Percentiles rank a stretch among this genome's conserved stretches.
phyloP scores from a whole-genome alignment of 2,797 vertebrate genomes.

The Diglossa cyanea region DNA sequence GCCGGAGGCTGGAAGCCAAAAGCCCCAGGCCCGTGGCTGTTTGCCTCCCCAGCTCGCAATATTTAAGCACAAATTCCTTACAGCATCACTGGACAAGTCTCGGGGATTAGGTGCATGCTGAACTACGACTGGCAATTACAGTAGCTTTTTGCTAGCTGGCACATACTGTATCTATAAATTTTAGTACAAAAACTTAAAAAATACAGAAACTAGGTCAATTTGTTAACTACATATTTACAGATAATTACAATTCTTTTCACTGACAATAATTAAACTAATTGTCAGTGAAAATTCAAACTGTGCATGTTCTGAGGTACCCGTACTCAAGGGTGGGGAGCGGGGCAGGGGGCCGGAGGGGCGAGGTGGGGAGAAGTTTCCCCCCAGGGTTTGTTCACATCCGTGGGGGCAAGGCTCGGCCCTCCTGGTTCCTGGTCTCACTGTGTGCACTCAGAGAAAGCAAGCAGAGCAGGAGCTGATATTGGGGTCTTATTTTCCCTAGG shows the following conservation, averaged over 20 bases:
- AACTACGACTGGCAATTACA: conserved; percentile 69
- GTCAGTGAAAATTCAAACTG: conserved; percentile 71
- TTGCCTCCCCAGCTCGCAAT: conserved; percentile 27
- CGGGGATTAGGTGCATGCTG: conserved; percentile 67
- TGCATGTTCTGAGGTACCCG: conserved; percentile 76
- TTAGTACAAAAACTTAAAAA: conserved; percentile 78
- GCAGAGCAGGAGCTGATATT: not conserved
- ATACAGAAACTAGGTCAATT: conserved; percentile 80
- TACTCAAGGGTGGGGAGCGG: conserved; percentile 67
- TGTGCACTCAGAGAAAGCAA: conserved; percentile 41
- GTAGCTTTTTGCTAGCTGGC: conserved; percentile 75
- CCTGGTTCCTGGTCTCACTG: conserved; percentile 54
- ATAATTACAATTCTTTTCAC: conserved; percentile 76
- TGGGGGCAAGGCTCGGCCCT: not conserved
- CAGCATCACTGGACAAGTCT: conserved; percentile 59
- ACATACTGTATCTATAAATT: conserved; percentile 72
- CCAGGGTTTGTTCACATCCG: not conserved
- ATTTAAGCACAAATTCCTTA: conserved; percentile 67
- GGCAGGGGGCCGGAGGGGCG: conserved; percentile 14
- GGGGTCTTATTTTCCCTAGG: not conserved
- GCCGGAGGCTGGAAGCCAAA: not conserved
- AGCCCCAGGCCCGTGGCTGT: accelerated
- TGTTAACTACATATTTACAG: conserved; percentile 81
- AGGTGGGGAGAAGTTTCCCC: not conserved
- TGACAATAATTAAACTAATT: conserved; percentile 69